Evolutionary conservation across 1,140 invertebrate species (phyloP).

Genomic region (Penaeus indicus): DNA sequence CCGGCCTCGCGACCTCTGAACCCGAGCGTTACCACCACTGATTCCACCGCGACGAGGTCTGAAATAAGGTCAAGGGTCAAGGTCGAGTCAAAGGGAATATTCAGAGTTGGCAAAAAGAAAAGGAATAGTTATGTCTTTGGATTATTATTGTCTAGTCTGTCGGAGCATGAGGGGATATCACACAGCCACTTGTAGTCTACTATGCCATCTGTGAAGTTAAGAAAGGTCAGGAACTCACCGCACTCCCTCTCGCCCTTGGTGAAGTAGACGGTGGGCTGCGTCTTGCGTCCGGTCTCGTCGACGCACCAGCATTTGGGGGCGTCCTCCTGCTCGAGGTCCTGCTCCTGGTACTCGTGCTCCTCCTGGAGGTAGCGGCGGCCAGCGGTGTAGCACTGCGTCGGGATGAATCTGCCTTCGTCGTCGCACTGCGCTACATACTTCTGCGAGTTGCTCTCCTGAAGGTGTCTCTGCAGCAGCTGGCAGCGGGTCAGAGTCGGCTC

Average conservation of each 20-base stretch:
- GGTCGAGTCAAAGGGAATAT: no score
- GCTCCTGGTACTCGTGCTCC: slow-evolving; percentile 27
- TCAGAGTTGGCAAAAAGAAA: no score
- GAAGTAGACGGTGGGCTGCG: slow-evolving; percentile 77
- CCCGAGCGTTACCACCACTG: slow-evolving; percentile 76
- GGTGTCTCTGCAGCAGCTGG: slow-evolving; percentile 58
- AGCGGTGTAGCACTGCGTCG: slow-evolving; percentile 79
- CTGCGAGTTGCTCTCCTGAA: slow-evolving; percentile 45
- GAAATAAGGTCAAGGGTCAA: slow-evolving; percentile 58
- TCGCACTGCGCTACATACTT: slow-evolving; percentile 77
- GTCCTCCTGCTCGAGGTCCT: slow-evolving; percentile 1
- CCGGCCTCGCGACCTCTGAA: slow-evolving; percentile 71
- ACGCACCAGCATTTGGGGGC: slow-evolving; percentile 82
- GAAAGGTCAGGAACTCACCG: slow-evolving; percentile 70
- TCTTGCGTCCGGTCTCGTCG: slow-evolving; percentile 85
- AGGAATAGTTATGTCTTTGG: no score
- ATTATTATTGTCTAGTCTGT: no score
- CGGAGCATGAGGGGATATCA: no score
- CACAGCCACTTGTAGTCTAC: no score
- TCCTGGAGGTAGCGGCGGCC: slow-evolving; percentile 9
- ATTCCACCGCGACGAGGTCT: slow-evolving; percentile 76
- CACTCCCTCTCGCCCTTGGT: slow-evolving; percentile 76
- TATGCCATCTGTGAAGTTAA: no score
- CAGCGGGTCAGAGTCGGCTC: slow-evolving; percentile 63
- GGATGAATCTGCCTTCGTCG: slow-evolving; percentile 77